phyloP scores from a whole-genome alignment of 1,140 invertebrate genomes.

The Cryptotermes secundus region DNA sequence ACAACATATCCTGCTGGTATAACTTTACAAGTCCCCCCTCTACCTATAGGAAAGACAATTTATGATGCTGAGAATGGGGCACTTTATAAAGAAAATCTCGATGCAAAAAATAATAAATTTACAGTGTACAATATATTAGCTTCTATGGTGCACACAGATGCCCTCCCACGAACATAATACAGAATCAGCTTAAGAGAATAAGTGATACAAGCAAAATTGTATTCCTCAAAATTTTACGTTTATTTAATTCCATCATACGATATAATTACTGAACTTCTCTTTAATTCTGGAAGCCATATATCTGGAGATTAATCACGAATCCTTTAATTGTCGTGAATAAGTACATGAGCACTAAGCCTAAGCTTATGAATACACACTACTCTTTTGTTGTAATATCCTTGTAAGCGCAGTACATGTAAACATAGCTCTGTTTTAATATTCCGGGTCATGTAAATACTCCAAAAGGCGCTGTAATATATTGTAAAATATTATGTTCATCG shows the following conservation, averaged over 20 bases:
- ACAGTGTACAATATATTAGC: constrained; percentile 17
- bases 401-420: background rate
- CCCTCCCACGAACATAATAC: background rate
- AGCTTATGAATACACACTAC: background rate
- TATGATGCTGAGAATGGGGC: constrained; percentile 15
- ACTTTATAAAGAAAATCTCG: constrained; percentile 7
- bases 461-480: background rate
- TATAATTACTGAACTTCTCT: background rate
- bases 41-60: constrained; percentile 4
- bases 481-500: background rate
- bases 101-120: constrained; percentile 19
- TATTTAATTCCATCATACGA: background rate
- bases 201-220: background rate
- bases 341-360: no score
- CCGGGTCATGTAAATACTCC: background rate
- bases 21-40: background rate
- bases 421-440: background rate
- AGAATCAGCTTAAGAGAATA: background rate
- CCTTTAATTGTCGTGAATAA: background rate
- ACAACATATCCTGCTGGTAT: constrained; percentile 19
- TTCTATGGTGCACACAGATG: constrained; percentile 10
- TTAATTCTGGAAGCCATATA: background rate
- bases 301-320: background rate
- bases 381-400: background rate
- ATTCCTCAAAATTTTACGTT: background rate